These are phyloP conservation scores for Hyla sarda DNA, from an alignment of 2,113 vertebrate genomes.

Conservation along the genomic window DNA sequence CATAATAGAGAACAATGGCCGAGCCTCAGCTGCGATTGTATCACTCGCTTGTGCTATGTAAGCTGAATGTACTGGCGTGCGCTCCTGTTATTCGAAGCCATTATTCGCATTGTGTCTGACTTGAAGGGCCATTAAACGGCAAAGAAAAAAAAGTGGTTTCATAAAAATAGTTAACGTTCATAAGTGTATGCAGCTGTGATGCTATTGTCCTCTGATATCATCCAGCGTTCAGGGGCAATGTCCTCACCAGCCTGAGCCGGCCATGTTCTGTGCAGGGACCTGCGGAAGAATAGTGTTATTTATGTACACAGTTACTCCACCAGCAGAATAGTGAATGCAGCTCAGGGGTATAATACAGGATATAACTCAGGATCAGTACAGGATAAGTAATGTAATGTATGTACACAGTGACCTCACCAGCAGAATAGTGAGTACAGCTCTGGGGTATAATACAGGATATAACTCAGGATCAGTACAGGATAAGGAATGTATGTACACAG, in stretches of 20 bases:
- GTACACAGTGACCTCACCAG: too few relatives aligned
- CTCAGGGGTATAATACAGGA: too few relatives aligned
- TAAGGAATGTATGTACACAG: too few relatives aligned
- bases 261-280: not conserved
- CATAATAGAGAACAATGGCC: not conserved
- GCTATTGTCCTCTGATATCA: not conserved
- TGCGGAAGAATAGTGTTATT: too few relatives aligned
- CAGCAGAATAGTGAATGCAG: too few relatives aligned
- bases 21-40: not conserved
- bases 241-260: not conserved
- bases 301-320: too few relatives aligned
- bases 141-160: not conserved
- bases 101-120: not conserved
- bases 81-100: not conserved
- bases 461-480: too few relatives aligned
- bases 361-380: too few relatives aligned
- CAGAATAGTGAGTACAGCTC: too few relatives aligned
- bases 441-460: too few relatives aligned
- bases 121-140: not conserved
- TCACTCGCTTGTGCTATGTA: not conserved
- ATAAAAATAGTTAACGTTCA: not conserved
- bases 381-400: too few relatives aligned
- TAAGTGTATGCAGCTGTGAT: not conserved
- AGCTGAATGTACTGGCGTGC: not conserved
- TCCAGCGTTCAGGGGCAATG: too few relatives aligned